These are phyloP conservation scores for Amphimallon solstitiale DNA, from an alignment of 2,888 invertebrate species.

Conservation along the genomic window DNA sequence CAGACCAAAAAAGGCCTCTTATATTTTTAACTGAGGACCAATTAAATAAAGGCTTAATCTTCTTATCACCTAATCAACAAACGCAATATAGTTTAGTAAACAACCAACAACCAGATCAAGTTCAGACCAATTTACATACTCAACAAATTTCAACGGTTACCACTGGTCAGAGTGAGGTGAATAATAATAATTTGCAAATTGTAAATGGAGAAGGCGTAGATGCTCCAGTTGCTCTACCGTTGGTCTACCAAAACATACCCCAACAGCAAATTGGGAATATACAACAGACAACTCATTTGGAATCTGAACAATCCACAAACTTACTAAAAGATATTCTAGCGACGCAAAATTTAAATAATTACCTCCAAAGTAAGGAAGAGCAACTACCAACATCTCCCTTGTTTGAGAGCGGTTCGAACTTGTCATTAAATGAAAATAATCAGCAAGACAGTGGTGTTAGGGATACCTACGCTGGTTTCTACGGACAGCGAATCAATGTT, in stretches of 20 bases:
- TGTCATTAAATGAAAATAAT: slow-evolving; percentile 14
- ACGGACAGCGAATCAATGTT: slow-evolving; percentile 57
- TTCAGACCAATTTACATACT: slow-evolving; percentile 29
- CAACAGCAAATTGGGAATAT: slow-evolving; percentile 18
- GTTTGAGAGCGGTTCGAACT: slow-evolving; percentile 34
- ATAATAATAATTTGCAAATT: background rate
- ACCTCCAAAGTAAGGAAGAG: background rate
- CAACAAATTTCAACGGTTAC: background rate
- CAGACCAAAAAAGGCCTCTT: slow-evolving; percentile 5
- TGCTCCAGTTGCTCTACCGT: slow-evolving; percentile 22
- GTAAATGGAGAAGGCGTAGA: background rate
- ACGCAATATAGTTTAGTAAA: background rate
- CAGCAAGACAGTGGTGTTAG: background rate
- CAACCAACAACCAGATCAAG: background rate
- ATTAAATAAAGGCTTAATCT: slow-evolving; percentile 10
- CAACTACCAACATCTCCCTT: slow-evolving; percentile 25
- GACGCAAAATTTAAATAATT: background rate
- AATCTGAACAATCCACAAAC: background rate
- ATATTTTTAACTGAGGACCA: slow-evolving; percentile 21
- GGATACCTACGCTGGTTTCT: slow-evolving; percentile 42
- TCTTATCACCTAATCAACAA: slow-evolving; percentile 8
- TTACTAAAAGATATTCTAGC: background rate
- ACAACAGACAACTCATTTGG: slow-evolving; percentile 11
- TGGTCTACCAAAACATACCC: slow-evolving; percentile 14
- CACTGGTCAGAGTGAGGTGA: slow-evolving; percentile 2